Base-by-base conservation (phyloP, 2,113 vertebrate genomes). In the Xiphophorus maculatus region DNA sequence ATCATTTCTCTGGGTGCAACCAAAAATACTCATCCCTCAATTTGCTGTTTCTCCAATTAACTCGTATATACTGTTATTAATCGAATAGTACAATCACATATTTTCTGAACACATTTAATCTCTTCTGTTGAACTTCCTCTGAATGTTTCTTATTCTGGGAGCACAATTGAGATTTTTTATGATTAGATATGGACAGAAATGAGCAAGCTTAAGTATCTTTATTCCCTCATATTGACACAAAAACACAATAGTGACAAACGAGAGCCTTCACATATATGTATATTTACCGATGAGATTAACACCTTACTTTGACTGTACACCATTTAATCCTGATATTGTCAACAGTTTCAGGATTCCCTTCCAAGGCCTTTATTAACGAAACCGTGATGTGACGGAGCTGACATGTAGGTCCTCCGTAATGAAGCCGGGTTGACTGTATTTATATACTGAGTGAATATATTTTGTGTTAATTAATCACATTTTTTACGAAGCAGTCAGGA, bases 271-370 rank as follows among this genome's bases (percentile, higher is more conserved):
- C 74, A 48, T 80, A 68, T 69, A 72, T 65, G 63, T 74, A 78
- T 79, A 75, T 90, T 78, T 82, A 84, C 66, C 66, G 35, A 69
- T 66, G 77, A 85, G 85, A 84, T 89, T 85, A 87, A 73, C 82
- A 76, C 64, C 5, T 79, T 76, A 73, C 65, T 74, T 67, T 79
- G 77, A 62, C 69, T 79, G 60, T 51, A 77, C 76, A 44, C 10
- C 25, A 32, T 60, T 68, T 86, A 83, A 90, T 88, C 84, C 87
- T 27, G 8, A 83, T 69, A 77, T 80, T 69, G 60, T 73, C 72
- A 65, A 37, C 74, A 79, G 72, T 74, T 80, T 76, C 60, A 74
- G 66, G 51, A 66, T 75, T 85, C 66, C 35, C 35, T 66, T 79
- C 44, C 48, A 48, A 51, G 25, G 61, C 27, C 1, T 73, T 48